phyloP scores from a whole-genome alignment of 2,113 vertebrate genomes.

The Odontophorus gujanensis region DNA sequence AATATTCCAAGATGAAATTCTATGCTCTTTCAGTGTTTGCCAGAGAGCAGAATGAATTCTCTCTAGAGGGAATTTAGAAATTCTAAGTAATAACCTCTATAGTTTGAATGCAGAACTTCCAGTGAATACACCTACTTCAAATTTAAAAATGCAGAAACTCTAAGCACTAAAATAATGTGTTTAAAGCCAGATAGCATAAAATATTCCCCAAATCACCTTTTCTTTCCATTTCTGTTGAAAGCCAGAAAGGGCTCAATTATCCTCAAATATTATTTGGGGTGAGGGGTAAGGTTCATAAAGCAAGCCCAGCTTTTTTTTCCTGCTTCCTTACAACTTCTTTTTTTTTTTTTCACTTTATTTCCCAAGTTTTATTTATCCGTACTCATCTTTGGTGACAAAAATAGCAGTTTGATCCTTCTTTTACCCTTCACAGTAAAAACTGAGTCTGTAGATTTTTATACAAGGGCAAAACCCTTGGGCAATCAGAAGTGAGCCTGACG shows the following conservation, averaged over 20 bases:
- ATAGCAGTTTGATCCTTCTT: background rate
- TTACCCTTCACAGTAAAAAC: background rate
- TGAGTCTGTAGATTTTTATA: background rate
- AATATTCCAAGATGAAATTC: background rate
- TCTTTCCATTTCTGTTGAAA: background rate
- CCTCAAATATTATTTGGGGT: background rate
- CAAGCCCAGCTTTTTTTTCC: fast-evolving
- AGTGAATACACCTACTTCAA: fast-evolving
- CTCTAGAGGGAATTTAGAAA: background rate
- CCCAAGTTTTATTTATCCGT: slow-evolving; percentile 41
- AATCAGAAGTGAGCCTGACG: background rate
- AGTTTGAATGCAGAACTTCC: fast-evolving
- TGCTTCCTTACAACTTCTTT: background rate
- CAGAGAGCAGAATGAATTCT: background rate
- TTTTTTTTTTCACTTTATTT: background rate
- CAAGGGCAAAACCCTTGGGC: background rate
- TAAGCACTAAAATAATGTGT: background rate
- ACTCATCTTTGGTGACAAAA: background rate
- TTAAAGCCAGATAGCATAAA: background rate
- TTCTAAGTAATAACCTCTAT: background rate
- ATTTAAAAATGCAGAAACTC: background rate
- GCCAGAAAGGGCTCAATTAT: background rate
- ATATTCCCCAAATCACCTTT: background rate
- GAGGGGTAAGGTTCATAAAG: background rate
- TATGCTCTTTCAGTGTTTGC: background rate